A percentile compares a stretch with the other conserved stretches of the same genome.
phyloP scores from a whole-genome alignment of 2,888 invertebrate genomes.

The Dicroscelio sp. region DNA sequence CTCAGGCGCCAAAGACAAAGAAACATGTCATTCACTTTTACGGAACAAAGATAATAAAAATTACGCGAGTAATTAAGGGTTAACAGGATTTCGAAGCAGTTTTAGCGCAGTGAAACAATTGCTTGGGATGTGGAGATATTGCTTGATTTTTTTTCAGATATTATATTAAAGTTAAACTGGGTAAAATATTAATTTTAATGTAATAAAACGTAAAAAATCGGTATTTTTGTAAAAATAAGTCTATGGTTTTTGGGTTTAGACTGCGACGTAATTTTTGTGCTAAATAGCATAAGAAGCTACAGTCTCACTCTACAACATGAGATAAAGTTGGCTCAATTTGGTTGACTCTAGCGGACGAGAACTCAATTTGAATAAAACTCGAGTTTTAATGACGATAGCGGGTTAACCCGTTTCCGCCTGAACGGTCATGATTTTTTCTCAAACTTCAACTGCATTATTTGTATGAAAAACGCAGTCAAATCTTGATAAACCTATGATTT shows the following conservation, averaged over 20 bases:
- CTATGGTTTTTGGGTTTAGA: background rate
- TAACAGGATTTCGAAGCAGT: too few relatives aligned
- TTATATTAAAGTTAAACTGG: background rate
- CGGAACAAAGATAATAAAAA: too few relatives aligned
- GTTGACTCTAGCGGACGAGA: background rate
- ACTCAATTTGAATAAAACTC: background rate
- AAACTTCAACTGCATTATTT: too few relatives aligned
- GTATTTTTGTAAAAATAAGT: background rate
- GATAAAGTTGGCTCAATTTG: background rate
- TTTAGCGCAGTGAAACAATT: too few relatives aligned
- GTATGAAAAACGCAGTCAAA: too few relatives aligned
- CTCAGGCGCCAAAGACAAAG: too few relatives aligned
- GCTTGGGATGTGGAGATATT: too few relatives aligned
- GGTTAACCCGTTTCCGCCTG: background rate
- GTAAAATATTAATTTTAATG: background rate
- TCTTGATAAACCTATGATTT: too few relatives aligned
- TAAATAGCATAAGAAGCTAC: background rate
- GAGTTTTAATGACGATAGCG: background rate
- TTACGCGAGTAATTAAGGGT: too few relatives aligned
- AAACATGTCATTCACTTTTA: too few relatives aligned
- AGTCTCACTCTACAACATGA: background rate
- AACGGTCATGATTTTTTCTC: background rate
- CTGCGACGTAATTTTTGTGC: background rate
- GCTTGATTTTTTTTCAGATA: slow-evolving; percentile 2
- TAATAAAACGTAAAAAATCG: background rate